phyloP scores from a whole-genome alignment of 2,113 vertebrate species.

The Nesospiza acunhae region DNA sequence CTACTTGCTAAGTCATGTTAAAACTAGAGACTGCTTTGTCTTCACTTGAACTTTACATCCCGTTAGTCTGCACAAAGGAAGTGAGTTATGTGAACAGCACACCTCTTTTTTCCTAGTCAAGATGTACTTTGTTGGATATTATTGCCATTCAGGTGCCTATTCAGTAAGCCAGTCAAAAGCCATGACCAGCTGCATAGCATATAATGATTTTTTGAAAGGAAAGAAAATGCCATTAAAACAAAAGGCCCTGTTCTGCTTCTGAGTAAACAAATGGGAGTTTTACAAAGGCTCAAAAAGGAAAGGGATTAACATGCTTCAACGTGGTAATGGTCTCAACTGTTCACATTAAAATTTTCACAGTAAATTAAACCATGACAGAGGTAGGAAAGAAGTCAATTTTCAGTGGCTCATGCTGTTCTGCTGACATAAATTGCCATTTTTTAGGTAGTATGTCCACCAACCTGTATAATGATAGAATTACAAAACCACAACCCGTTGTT shows the following conservation, averaged over 20 bases:
- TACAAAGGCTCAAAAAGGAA: conserved; percentile 33
- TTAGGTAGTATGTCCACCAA: conserved; percentile 24
- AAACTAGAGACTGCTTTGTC: not conserved
- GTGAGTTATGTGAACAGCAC: not conserved
- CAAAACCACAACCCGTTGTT: conserved; percentile 12
- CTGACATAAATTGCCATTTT: conserved; percentile 47
- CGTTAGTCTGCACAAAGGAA: conserved; percentile 41
- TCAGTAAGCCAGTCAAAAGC: not conserved
- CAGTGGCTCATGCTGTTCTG: conserved; percentile 15
- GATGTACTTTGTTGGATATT: not conserved
- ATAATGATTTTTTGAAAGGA: not conserved
- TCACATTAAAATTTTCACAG: conserved; percentile 65
- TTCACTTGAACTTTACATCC: conserved; percentile 37
- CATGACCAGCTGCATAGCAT: not conserved
- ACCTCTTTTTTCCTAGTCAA: not conserved
- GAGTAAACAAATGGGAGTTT: conserved; percentile 26
- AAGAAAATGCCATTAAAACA: conserved; percentile 37
- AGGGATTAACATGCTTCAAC: conserved; percentile 37
- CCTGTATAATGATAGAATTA: conserved; percentile 42
- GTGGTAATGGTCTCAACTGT: conserved; percentile 46
- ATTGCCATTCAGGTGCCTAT: not conserved
- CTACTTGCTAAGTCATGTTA: not conserved
- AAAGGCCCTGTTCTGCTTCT: conserved; percentile 31
- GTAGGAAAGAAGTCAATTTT: conserved; percentile 60
- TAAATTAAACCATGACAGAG: conserved; percentile 60